Evolutionary conservation across 2,797 vertebrate species (phyloP).

Genomic region (Bucorvus abyssinicus): DNA sequence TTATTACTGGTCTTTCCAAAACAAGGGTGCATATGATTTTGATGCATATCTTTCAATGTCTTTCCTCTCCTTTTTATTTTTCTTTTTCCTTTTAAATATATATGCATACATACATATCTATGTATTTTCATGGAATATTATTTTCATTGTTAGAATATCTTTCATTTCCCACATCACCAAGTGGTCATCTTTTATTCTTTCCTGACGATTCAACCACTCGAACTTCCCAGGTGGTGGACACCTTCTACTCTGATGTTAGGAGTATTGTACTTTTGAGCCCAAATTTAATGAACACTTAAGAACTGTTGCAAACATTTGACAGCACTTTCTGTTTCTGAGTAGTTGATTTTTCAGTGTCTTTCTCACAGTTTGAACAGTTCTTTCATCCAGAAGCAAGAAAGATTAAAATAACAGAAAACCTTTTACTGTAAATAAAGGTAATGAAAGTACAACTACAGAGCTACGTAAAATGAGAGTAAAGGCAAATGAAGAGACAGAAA

Average conservation of each 20-base stretch:
- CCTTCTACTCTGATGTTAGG: neutral
- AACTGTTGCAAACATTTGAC: neutral
- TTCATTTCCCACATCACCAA: neutral
- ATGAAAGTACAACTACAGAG: neutral
- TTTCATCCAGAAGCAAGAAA: neutral
- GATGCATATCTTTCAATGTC: neutral
- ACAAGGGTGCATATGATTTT: neutral
- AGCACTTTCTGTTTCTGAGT: neutral
- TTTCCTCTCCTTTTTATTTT: neutral
- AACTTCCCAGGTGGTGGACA: neutral
- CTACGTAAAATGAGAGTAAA: neutral
- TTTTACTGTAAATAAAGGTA: neutral
- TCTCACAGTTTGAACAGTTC: neutral
- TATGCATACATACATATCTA: no score
- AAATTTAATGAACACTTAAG: fast-evolving
- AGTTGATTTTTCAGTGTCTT: neutral
- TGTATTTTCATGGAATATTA: neutral
- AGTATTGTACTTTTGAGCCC: neutral
- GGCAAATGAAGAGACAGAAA: neutral
- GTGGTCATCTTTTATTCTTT: neutral
- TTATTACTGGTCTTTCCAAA: neutral
- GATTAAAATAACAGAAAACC: neutral
- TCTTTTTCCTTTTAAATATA: neutral
- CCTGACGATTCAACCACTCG: neutral
- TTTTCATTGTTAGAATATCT: neutral